phyloP scores from a whole-genome alignment of 2,888 invertebrate species.

The Limenitis camilla region DNA sequence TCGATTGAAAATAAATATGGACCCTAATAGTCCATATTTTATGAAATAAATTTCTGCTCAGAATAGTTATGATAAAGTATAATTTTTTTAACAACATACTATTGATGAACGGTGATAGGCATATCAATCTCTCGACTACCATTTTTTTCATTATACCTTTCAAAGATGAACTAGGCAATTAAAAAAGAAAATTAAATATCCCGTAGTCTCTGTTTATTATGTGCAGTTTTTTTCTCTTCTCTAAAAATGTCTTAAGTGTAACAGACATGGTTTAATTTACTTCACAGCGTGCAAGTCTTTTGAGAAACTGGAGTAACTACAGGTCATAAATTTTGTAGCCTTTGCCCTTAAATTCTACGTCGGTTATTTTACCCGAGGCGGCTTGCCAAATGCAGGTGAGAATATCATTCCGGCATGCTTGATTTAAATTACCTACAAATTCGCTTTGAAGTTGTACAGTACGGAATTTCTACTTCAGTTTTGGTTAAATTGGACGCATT shows the following conservation, averaged over 20 bases:
- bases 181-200: no score
- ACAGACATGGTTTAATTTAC: no score
- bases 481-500: constrained; percentile 8
- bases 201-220: no score
- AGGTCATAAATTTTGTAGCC: constrained; percentile 9
- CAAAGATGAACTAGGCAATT: background rate
- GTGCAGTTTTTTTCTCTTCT: no score
- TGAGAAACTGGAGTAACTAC: background rate
- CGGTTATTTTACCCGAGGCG: constrained; percentile 35
- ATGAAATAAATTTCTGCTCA: no score
- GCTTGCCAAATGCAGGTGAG: constrained; percentile 56
- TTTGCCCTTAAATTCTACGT: constrained; percentile 12
- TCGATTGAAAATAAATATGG: no score
- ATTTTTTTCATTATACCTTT: background rate
- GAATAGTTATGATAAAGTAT: no score
- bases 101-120: no score
- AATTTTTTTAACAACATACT: no score
- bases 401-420: constrained; percentile 43
- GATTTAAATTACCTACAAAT: constrained; percentile 33
- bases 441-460: constrained; percentile 31
- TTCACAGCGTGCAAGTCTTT: background rate
- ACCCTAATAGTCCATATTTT: no score
- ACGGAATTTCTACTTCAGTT: constrained; percentile 15
- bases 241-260: no score
- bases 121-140: no score